Conservation (phyloP, 2,888 invertebrate species). For the Gymnoscelis rufifasciata region DNA sequence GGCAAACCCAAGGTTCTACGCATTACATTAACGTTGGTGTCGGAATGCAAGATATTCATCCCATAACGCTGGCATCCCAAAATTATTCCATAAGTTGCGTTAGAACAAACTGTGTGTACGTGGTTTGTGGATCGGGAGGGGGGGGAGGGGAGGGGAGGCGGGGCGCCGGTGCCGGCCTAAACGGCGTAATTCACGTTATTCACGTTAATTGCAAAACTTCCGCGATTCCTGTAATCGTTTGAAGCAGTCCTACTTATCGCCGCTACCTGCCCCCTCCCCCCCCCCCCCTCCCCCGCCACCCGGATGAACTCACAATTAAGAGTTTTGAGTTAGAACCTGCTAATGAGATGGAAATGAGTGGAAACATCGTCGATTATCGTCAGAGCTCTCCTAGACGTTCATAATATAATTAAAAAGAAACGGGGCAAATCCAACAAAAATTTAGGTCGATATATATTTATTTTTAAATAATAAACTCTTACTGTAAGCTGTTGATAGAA, state of each 20-base stretch:
- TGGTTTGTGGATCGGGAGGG: slow-evolving; percentile 7
- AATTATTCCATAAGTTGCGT: not conserved
- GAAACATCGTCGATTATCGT: too few relatives aligned
- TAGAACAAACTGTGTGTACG: slow-evolving; percentile 16
- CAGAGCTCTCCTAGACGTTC: too few relatives aligned
- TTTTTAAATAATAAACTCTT: too few relatives aligned
- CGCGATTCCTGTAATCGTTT: slow-evolving; percentile 23
- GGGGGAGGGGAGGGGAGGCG: too few relatives aligned
- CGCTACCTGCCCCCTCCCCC: not conserved
- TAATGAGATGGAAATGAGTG: not conserved
- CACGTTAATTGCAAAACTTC: slow-evolving; percentile 27
- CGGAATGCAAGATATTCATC: not conserved
- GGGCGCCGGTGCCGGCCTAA: slow-evolving; percentile 4
- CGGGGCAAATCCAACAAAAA: too few relatives aligned
- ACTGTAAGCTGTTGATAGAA: too few relatives aligned
- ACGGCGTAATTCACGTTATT: slow-evolving; percentile 14
- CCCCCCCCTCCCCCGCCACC: too few relatives aligned
- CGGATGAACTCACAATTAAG: slow-evolving; percentile 1
- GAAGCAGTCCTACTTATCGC: slow-evolving; percentile 3
- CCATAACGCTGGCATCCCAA: not conserved
- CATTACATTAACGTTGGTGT: not conserved
- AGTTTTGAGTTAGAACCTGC: not conserved
- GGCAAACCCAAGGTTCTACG: not conserved
- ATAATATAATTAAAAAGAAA: too few relatives aligned
- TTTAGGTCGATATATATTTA: too few relatives aligned